phyloP scores from a whole-genome alignment of 2,113 vertebrate species.

The Lasiurus borealis region DNA sequence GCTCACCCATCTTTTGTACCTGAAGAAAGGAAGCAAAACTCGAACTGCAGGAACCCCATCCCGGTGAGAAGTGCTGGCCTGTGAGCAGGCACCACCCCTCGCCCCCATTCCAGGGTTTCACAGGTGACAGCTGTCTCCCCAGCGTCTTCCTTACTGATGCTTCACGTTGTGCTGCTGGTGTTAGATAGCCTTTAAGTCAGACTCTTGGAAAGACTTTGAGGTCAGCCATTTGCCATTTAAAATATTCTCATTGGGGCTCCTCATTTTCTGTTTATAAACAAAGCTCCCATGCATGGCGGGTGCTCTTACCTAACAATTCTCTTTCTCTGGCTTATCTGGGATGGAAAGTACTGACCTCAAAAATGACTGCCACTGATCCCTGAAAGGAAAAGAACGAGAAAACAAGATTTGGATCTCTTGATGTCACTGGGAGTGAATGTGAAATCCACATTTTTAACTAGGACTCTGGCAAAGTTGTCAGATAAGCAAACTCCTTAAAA shows the following conservation, averaged over 20 bases:
- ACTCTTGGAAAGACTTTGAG: slow-evolving; percentile 2
- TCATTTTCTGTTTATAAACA: slow-evolving; percentile 56
- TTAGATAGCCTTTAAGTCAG: neutral
- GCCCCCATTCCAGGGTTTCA: neutral
- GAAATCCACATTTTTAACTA: slow-evolving; percentile 60
- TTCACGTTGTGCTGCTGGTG: neutral
- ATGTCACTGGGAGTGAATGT: slow-evolving; percentile 38
- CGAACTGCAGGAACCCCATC: neutral
- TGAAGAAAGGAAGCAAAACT: neutral
- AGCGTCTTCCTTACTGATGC: neutral
- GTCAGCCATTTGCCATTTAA: neutral
- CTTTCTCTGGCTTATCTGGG: slow-evolving; percentile 61
- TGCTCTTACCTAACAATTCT: neutral
- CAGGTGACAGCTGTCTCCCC: neutral
- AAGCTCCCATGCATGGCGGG: neutral
- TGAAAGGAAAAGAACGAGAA: slow-evolving; percentile 33
- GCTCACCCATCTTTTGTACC: neutral
- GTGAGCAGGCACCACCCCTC: neutral
- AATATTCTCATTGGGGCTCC: slow-evolving; percentile 3
- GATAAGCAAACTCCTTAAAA: slow-evolving; percentile 39
- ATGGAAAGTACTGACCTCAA: slow-evolving; percentile 71
- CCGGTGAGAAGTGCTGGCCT: neutral
- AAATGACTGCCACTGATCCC: neutral
- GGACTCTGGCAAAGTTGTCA: slow-evolving; percentile 24
- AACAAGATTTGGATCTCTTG: slow-evolving; percentile 58